Evolutionary conservation across 92 coral and sea anemone species (phyloP).

Genomic region (Epizoanthus fatuus): DNA sequence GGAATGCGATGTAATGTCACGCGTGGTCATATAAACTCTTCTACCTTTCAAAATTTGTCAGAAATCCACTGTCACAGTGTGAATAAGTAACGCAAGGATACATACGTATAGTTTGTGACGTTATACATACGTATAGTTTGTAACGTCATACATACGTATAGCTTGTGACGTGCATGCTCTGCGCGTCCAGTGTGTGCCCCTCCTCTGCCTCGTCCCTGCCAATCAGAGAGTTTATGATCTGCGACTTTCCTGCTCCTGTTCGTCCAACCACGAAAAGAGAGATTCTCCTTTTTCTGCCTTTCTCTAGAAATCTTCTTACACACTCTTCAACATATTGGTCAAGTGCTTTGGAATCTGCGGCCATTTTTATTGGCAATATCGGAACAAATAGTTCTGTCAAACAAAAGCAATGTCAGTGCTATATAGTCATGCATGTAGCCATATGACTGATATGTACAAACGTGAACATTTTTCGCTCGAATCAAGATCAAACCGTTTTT

Average conservation of each 20-base stretch:
- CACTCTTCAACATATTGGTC: neutral
- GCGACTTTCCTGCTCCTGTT: slow-evolving; percentile 33
- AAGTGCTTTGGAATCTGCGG: neutral
- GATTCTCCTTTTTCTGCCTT: neutral
- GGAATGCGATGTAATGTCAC: too few relatives aligned
- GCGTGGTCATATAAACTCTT: too few relatives aligned
- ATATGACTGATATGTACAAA: too few relatives aligned
- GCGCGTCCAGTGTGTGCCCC: slow-evolving; percentile 29
- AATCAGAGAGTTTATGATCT: slow-evolving; percentile 24
- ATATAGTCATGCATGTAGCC: too few relatives aligned
- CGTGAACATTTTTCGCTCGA: too few relatives aligned
- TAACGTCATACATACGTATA: neutral
- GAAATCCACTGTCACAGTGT: too few relatives aligned
- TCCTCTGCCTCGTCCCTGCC: slow-evolving; percentile 21
- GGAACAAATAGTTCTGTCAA: too few relatives aligned
- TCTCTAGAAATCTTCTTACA: neutral
- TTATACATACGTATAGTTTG: neutral
- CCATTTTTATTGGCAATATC: neutral
- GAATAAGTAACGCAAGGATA: too few relatives aligned
- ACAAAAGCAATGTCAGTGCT: too few relatives aligned
- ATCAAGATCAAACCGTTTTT: too few relatives aligned
- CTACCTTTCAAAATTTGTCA: too few relatives aligned
- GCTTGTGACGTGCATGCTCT: slow-evolving; percentile 8
- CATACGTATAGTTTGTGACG: neutral
- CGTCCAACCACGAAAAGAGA: slow-evolving; percentile 5